A percentile compares a stretch with the other conserved stretches of the same genome.
Evolutionary conservation across 2,888 invertebrate species (phyloP).

Genomic region (Nomada fabriciana): DNA sequence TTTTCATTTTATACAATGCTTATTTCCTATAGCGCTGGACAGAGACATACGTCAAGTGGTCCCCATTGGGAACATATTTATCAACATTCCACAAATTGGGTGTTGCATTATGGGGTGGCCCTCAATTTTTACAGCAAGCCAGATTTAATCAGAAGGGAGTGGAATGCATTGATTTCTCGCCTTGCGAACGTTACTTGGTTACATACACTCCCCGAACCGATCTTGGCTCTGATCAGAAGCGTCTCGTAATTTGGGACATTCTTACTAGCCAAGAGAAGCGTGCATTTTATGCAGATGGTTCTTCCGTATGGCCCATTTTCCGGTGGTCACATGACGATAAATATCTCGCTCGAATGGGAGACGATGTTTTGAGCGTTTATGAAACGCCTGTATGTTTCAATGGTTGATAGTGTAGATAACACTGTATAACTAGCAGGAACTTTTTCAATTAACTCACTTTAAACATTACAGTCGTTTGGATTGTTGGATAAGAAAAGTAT

Average conservation of each 20-base stretch:
- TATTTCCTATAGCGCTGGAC: constrained; percentile 92
- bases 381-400: constrained; percentile 91
- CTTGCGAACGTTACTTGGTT: constrained; percentile 98
- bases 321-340: constrained; percentile 98
- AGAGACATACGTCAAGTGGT: constrained; percentile 98
- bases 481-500: constrained; percentile 97
- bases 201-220: constrained; percentile 95
- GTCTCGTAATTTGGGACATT: constrained; percentile 98
- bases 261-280: constrained; percentile 97
- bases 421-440: background rate
- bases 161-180: constrained; percentile 98
- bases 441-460: constrained; percentile 1
- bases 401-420: background rate
- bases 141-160: constrained; percentile 96
- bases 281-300: constrained; percentile 93
- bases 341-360: constrained; percentile 95
- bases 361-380: constrained; percentile 95
- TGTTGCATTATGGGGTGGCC: constrained; percentile 98
- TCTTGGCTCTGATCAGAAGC: constrained; percentile 89
- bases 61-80: constrained; percentile 97
- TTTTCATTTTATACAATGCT: constrained; percentile 10
- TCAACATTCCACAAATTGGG: constrained; percentile 98
- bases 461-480: constrained; percentile 90
- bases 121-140: constrained; percentile 95
- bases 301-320: constrained; percentile 96